Evolutionary conservation across 2,888 invertebrate genomes (phyloP), one percentile per base, ranked within the genome.

Genomic region (Koerneria pararmatus): DNA sequence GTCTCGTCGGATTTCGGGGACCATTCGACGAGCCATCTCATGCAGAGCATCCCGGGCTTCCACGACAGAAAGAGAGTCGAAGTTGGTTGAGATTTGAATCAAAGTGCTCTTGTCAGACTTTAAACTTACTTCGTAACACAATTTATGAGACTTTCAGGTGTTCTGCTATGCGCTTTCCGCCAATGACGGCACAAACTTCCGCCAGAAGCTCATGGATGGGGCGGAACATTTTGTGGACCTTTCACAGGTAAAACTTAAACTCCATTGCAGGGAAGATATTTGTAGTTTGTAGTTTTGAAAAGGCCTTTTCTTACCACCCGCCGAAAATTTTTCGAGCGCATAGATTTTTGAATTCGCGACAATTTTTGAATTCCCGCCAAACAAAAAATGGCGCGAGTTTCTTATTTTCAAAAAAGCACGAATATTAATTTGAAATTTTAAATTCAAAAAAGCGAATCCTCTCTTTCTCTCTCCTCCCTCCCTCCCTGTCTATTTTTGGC

Each of bases 1-100:
- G 93, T 98, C 1, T 95, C 95, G 79, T 97, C 97, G 62, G 98
- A 98, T 85, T 98, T 98, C 85, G 97, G 98, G 61, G 98, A 98
- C 85, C 98, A 98, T 86, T 98, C 98, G 48, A 99, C 98, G 46
- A 95, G 95, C 64, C 98, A 99, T 87, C 87, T 98, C 76, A 98
- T 98, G 98, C 98, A 99, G 85, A 94, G 94, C 35, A 90, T 98
- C 79, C 98, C 98, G 53, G 97, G 97, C 37, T 87, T 93, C 74
- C 95, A 95, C 82, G 89, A 93, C 77, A 88, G 89, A 54, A 85
- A 86, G 29, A 87, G 88, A 75, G 91, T 97, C 0, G 97, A 98
- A 87, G 89, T 74, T 15, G 1, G 35, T 5, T 56, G 5, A 15
- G 8, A 29, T 51, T 15, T 22, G 95, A 72, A n/a, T 57, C 22